Conservation (phyloP, 2,797 vertebrate species). For the Pitangus sulphuratus region DNA sequence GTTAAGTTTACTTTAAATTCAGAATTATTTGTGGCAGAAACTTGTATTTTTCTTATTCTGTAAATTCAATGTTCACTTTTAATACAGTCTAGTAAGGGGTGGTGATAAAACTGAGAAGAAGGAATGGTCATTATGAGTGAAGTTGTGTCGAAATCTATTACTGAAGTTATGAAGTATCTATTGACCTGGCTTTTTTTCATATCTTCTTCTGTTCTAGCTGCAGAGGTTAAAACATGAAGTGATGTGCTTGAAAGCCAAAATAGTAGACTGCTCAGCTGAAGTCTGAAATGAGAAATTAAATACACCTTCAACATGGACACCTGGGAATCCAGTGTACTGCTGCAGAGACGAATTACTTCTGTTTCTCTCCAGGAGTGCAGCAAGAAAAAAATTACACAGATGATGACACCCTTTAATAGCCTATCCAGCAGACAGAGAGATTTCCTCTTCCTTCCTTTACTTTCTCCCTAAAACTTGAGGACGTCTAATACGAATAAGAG, state of each 20-base stretch:
- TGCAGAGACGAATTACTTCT: background rate
- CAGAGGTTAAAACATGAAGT: background rate
- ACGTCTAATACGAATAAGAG: background rate
- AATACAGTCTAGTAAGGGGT: background rate
- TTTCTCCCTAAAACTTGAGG: background rate
- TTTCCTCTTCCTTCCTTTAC: background rate
- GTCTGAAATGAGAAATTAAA: background rate
- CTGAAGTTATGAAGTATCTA: background rate
- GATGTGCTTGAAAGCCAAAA: background rate
- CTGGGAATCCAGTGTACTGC: background rate
- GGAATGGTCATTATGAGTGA: background rate
- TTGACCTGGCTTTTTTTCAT: background rate
- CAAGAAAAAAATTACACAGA: background rate
- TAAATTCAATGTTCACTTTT: background rate
- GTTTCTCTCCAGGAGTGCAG: background rate
- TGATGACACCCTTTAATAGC: background rate
- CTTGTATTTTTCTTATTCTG: background rate
- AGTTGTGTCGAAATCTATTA: background rate
- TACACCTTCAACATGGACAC: background rate
- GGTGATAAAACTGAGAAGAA: background rate
- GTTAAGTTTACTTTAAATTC: background rate
- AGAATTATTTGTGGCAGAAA: background rate
- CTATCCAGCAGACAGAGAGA: background rate
- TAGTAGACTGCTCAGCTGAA: background rate
- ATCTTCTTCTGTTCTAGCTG: background rate